Conservation (phyloP, 2,888 invertebrate species). For the Parnassius glacialis region DNA sequence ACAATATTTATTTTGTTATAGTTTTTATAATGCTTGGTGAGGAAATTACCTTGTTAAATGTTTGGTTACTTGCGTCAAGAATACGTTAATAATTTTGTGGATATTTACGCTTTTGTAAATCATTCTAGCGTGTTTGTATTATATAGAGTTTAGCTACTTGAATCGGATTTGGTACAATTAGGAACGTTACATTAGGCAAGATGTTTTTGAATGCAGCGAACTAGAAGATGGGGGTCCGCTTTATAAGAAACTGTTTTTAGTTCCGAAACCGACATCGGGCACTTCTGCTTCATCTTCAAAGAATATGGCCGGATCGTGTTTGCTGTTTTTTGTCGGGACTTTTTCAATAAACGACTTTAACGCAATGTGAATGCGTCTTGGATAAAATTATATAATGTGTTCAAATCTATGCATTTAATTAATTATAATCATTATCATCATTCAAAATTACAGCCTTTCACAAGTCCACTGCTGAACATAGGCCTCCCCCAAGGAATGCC, state of each 20-base stretch:
- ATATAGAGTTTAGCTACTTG: constrained; percentile 59
- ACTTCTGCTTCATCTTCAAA: constrained; percentile 14
- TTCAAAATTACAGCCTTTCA: too few species aligned
- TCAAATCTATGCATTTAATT: too few species aligned
- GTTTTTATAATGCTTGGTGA: too few species aligned
- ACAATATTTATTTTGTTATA: too few species aligned
- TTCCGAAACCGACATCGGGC: constrained; percentile 14
- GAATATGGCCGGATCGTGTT: constrained; percentile 18
- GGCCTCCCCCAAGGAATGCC: too few species aligned
- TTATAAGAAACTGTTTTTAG: constrained; percentile 26
- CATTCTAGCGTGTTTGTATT: constrained; percentile 61
- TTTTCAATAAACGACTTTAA: background rate
- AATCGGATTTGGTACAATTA: constrained; percentile 73
- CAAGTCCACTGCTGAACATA: too few species aligned
- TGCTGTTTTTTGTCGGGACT: constrained; percentile 6
- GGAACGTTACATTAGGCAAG: constrained; percentile 44
- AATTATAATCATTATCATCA: too few species aligned
- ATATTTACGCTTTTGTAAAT: constrained; percentile 53
- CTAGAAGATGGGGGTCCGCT: constrained; percentile 40
- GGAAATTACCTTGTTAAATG: background rate
- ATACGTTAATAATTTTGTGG: constrained; percentile 64
- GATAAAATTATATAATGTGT: too few species aligned
- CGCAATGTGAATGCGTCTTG: background rate
- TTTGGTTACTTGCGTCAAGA: constrained; percentile 35
- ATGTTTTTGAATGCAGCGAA: constrained; percentile 48